Evolutionary conservation across 2,888 invertebrate genomes (phyloP).

Genomic region (Calliphora vomitoria): DNA sequence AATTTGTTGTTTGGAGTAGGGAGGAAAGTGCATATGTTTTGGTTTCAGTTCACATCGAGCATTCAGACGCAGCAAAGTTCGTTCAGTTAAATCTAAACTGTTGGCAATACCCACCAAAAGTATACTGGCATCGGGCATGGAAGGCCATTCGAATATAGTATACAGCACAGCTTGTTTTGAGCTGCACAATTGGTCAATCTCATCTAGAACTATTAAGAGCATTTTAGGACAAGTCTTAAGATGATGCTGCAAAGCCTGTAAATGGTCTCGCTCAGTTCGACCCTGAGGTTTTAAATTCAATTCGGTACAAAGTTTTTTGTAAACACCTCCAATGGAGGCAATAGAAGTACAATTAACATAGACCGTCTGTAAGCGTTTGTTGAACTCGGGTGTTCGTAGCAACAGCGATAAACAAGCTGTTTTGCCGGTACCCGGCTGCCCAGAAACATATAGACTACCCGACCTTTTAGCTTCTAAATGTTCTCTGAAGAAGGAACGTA

Average conservation of each 20-base stretch:
- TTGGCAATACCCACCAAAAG: conserved; percentile 97
- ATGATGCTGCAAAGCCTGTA: conserved; percentile 89
- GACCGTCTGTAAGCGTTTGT: conserved; percentile 86
- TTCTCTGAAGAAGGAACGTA: conserved; percentile 89
- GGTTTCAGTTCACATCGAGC: conserved; percentile 90
- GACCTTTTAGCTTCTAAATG: conserved; percentile 89
- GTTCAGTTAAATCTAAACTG: conserved; percentile 96
- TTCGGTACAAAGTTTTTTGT: conserved; percentile 90
- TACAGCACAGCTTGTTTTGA: conserved; percentile 93
- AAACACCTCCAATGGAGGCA: conserved; percentile 93
- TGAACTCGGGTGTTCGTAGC: conserved; percentile 87
- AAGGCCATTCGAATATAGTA: conserved; percentile 97
- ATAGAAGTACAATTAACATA: conserved; percentile 95
- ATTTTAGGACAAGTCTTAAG: conserved; percentile 88
- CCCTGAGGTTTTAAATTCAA: conserved; percentile 87
- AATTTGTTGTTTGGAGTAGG: conserved; percentile 96
- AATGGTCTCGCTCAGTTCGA: conserved; percentile 88
- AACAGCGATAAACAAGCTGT: conserved; percentile 94
- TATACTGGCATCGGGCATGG: conserved; percentile 88
- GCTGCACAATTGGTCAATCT: conserved; percentile 96
- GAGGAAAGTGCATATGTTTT: conserved; percentile 93
- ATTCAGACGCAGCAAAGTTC: conserved; percentile 94
- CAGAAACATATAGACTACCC: conserved; percentile 96
- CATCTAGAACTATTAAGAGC: conserved; percentile 95
- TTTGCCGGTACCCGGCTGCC: conserved; percentile 98